Conservation (phyloP, 2,113 vertebrate species). For the Nansenia antarctica region DNA sequence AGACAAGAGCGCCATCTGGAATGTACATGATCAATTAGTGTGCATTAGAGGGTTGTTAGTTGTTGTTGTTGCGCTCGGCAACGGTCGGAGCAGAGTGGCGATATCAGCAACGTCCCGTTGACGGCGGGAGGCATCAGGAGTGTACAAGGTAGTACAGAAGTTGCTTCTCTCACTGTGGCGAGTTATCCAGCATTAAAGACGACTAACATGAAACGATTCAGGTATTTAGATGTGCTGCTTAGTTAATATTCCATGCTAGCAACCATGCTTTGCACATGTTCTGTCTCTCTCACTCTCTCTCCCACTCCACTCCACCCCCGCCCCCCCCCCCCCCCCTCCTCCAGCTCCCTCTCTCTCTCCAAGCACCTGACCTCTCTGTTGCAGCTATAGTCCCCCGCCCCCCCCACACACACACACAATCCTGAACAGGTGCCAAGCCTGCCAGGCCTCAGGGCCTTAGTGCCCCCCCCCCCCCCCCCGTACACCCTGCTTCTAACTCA, state of each 20-base stretch:
- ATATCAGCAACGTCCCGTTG: too few relatives aligned
- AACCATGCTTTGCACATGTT: too few relatives aligned
- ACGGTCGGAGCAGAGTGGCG: too few relatives aligned
- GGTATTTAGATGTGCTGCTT: too few relatives aligned
- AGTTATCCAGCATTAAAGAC: too few relatives aligned
- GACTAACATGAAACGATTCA: too few relatives aligned
- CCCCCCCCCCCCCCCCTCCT: background rate
- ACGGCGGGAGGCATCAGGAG: too few relatives aligned
- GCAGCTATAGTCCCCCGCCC: background rate
- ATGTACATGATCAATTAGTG: constrained; percentile 35
- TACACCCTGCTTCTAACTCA: background rate
- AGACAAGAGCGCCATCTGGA: constrained; percentile 18
- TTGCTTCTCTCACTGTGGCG: too few relatives aligned
- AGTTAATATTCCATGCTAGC: too few relatives aligned
- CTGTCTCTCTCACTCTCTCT: too few relatives aligned
- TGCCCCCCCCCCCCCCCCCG: background rate
- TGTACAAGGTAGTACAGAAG: too few relatives aligned
- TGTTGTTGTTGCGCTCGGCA: background rate
- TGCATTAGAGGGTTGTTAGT: background rate
- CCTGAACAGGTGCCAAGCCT: constrained; percentile 27
- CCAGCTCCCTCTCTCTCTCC: background rate
- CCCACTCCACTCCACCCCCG: too few relatives aligned
- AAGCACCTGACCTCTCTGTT: background rate
- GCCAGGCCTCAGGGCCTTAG: constrained; percentile 19
- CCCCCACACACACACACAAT: background rate